These are phyloP conservation scores for Ormia ochracea DNA, from an alignment of 2,888 invertebrate genomes.

Conservation along the genomic window DNA sequence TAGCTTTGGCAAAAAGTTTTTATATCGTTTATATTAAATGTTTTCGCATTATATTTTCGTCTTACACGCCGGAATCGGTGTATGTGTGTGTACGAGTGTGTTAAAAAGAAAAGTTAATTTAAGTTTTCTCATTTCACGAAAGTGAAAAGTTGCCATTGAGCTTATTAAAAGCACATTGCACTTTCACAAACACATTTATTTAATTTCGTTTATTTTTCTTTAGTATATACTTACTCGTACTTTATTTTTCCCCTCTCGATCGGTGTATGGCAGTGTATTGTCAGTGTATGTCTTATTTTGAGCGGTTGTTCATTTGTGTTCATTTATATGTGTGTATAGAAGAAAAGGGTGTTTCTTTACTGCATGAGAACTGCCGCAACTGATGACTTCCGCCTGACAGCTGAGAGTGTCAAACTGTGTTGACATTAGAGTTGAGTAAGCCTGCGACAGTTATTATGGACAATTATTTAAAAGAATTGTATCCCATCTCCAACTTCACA, in stretches of 20 bases:
- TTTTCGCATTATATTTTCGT: background rate
- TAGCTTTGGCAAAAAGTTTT: slow-evolving; percentile 6
- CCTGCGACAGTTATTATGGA: too few relatives aligned
- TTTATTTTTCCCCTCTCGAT: background rate
- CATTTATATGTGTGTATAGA: background rate
- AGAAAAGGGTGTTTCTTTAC: too few relatives aligned
- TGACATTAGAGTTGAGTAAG: too few relatives aligned
- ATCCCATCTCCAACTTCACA: too few relatives aligned
- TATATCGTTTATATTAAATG: slow-evolving; percentile 21
- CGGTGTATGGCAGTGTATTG: background rate
- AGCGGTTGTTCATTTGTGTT: background rate
- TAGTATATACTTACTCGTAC: background rate
- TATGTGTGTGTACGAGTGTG: background rate
- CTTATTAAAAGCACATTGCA: slow-evolving; percentile 57
- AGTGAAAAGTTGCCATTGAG: slow-evolving; percentile 59
- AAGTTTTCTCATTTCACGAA: slow-evolving; percentile 59
- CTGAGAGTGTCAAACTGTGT: background rate
- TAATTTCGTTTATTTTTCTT: slow-evolving; percentile 11
- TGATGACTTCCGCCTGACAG: too few relatives aligned
- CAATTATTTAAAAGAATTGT: too few relatives aligned
- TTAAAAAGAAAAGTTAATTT: slow-evolving; percentile 52
- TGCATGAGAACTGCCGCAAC: too few relatives aligned
- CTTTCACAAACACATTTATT: slow-evolving; percentile 18
- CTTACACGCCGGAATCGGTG: background rate
- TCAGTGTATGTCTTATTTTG: background rate